Conservation (phyloP, 2,113 vertebrate species). For the Alectura lathami region DNA sequence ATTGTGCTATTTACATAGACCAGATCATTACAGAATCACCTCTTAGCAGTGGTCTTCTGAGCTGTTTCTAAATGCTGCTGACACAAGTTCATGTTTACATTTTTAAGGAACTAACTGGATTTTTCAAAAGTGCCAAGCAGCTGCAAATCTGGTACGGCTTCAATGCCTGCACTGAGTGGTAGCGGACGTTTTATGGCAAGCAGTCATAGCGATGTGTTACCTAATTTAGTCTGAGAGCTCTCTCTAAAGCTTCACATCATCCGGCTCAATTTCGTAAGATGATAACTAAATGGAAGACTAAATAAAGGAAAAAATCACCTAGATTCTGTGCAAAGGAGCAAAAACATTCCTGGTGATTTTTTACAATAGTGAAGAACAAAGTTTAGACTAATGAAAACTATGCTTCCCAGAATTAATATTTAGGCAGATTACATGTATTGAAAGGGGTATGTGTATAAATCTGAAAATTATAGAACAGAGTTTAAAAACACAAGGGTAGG, state of each 20-base stretch:
- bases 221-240: not conserved
- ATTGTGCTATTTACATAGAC: not conserved
- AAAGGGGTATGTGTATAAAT: not conserved
- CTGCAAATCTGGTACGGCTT: not conserved
- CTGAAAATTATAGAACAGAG: not conserved
- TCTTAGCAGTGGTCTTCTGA: not conserved
- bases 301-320: not conserved
- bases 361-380: not conserved
- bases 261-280: not conserved
- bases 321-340: not conserved
- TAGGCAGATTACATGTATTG: not conserved
- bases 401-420: not conserved
- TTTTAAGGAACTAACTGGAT: not conserved
- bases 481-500: not conserved
- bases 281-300: not conserved
- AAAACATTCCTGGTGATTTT: not conserved
- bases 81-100: not conserved
- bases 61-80: not conserved
- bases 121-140: not conserved
- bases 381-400: not conserved
- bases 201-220: not conserved
- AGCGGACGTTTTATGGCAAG: not conserved
- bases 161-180: not conserved
- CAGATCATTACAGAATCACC: not conserved
- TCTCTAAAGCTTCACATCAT: not conserved